These are phyloP conservation scores for Metaphire vulgaris DNA, from an alignment of 1,140 invertebrate genomes.

Conservation along the genomic window DNA sequence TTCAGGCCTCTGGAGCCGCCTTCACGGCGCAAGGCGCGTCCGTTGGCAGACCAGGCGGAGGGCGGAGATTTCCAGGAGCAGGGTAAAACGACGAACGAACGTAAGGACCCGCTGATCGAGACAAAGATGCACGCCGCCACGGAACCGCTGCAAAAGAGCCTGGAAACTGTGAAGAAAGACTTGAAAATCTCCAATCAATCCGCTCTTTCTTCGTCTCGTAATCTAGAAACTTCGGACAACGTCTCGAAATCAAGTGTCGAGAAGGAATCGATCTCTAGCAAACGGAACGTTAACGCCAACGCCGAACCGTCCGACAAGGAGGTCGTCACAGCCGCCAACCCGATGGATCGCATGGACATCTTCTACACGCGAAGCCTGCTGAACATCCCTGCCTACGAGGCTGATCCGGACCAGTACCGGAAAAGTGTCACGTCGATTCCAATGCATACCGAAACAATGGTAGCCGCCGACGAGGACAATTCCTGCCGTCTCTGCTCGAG, in stretches of 20 bases:
- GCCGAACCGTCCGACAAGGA: not conserved
- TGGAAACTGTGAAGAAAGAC: too few relatives aligned
- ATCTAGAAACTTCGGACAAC: not conserved
- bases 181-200: too few relatives aligned
- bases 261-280: not conserved
- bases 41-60: not conserved
- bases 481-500: not conserved
- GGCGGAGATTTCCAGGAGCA: not conserved
- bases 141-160: not conserved
- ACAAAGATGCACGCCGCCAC: not conserved
- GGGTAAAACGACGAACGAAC: not conserved
- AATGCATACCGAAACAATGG: not conserved
- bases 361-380: constrained; percentile 75
- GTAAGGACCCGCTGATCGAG: not conserved
- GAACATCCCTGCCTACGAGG: constrained; percentile 58
- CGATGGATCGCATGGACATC: constrained; percentile 63
- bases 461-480: not conserved
- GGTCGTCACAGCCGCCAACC: not conserved
- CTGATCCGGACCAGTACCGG: constrained; percentile 33
- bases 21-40: not conserved
- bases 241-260: not conserved
- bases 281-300: too few relatives aligned
- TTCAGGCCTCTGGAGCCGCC: constrained; percentile 60
- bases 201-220: not conserved
- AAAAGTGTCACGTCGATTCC: constrained; percentile 15